phyloP scores from a whole-genome alignment of 2,888 invertebrate species.

The Drosophila maculinotata region DNA sequence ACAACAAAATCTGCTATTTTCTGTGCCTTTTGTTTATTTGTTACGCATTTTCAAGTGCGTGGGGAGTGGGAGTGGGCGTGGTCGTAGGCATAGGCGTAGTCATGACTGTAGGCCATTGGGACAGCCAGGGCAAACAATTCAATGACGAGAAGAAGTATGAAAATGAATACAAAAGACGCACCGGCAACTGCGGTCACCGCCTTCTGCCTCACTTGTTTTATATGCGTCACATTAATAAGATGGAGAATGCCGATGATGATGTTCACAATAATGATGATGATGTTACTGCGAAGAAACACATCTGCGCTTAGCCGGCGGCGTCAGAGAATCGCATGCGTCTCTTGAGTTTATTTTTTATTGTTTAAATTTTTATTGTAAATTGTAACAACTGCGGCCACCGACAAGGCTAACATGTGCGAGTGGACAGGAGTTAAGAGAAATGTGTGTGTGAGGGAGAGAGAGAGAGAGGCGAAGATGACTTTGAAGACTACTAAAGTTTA shows the following conservation, averaged over 20 bases:
- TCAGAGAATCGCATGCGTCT: slow-evolving; percentile 20
- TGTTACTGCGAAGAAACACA: slow-evolving; percentile 26
- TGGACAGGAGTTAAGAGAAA: background rate
- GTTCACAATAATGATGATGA: slow-evolving; percentile 14
- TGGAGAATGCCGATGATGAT: slow-evolving; percentile 13
- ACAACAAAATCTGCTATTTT: slow-evolving; percentile 39
- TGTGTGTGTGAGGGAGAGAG: background rate
- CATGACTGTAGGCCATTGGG: slow-evolving; percentile 10
- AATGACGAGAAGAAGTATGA: slow-evolving; percentile 69
- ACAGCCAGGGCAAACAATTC: slow-evolving; percentile 43
- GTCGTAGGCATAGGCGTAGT: slow-evolving; percentile 3
- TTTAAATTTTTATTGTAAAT: slow-evolving; percentile 56
- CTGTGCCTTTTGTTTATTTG: slow-evolving; percentile 68
- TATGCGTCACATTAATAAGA: slow-evolving; percentile 26
- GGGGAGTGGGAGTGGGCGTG: background rate
- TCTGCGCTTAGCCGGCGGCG: slow-evolving; percentile 45
- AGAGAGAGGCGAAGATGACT: background rate
- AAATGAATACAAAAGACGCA: slow-evolving; percentile 71
- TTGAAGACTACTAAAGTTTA: background rate
- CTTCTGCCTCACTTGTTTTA: slow-evolving; percentile 37
- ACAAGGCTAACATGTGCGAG: slow-evolving; percentile 23
- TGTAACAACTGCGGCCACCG: slow-evolving; percentile 47
- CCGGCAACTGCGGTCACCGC: slow-evolving; percentile 27
- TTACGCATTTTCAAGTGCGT: slow-evolving; percentile 53
- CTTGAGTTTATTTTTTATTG: slow-evolving; percentile 38